These are phyloP conservation scores for Standfussiana lucernea DNA, from an alignment of 2,888 invertebrate genomes.

Conservation along the genomic window DNA sequence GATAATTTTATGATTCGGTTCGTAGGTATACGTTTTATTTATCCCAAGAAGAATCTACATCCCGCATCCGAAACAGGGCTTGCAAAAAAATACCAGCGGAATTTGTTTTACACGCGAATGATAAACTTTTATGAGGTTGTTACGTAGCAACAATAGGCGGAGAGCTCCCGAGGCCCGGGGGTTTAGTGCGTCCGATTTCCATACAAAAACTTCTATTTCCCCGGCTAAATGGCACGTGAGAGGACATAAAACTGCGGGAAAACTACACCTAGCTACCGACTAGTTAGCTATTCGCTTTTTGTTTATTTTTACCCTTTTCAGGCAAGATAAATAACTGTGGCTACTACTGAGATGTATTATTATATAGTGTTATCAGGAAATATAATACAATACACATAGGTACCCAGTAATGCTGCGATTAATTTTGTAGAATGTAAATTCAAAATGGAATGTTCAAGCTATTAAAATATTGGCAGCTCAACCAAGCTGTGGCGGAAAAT, in stretches of 20 bases:
- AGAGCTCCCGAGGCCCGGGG: slow-evolving; percentile 80
- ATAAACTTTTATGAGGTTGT: slow-evolving; percentile 88
- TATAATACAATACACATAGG: too few species aligned
- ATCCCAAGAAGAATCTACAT: slow-evolving; percentile 25
- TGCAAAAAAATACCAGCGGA: slow-evolving; percentile 73
- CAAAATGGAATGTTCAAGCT: slow-evolving; percentile 12
- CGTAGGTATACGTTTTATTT: slow-evolving; percentile 21
- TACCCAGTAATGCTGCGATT: slow-evolving; percentile 10
- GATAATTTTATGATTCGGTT: background rate
- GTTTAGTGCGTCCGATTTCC: slow-evolving; percentile 90
- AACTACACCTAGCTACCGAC: slow-evolving; percentile 81
- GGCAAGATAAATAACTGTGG: slow-evolving; percentile 63
- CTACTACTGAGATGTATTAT: slow-evolving; percentile 42
- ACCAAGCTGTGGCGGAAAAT: slow-evolving; percentile 33
- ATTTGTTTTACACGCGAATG: slow-evolving; percentile 82
- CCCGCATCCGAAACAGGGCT: slow-evolving; percentile 30
- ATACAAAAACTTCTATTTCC: slow-evolving; percentile 91
- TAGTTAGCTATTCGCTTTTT: slow-evolving; percentile 72
- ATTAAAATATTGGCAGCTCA: slow-evolving; percentile 42
- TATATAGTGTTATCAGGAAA: background rate
- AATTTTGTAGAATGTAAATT: slow-evolving; percentile 24
- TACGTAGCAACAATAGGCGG: slow-evolving; percentile 87
- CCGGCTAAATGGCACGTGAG: slow-evolving; percentile 90
- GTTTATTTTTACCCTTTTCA: slow-evolving; percentile 77
- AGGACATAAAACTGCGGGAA: slow-evolving; percentile 88